Evolutionary conservation across 2,797 vertebrate species (phyloP), one percentile per base, ranked within the genome.

Genomic region (Sorex maritimensis): DNA sequence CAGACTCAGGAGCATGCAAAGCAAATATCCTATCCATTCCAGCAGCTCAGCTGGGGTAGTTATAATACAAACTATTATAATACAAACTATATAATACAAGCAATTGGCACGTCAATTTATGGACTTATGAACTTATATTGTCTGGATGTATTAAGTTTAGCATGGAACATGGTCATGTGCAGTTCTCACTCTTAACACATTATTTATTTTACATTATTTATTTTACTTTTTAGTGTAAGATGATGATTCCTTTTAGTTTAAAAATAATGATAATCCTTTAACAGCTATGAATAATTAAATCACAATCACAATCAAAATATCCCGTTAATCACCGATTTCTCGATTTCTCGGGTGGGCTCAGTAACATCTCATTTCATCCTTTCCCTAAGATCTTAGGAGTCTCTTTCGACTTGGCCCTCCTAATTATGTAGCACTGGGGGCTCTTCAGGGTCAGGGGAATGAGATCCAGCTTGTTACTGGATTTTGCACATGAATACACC

Each of bases 141-240:
- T 15, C 67, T 85, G 77, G 10, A 69, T 90, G 34, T 8, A 44
- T 69, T 34, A 1, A 65, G 6, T 90, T 85, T 6, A 73, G 5
- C 10, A 81, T 61, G n/a, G 10, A 89, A 9, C 4, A 34, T 21
- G 24, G 17, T 49, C 72, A 68, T 28, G 44, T 24, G 24, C 6
- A 49, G 55, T 68, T 86, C 41, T 82, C 85, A 13, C 24, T 72
- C 38, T 46, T 75, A 67, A 81, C 10, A 73, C 11, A 86, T 46
- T 91, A 81, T 14, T 84, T 84, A 44, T 58, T 21, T 58, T 21
- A 58, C 19, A 21, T 58, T 21, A 58, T 21, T 58, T 14, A 63
- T 68, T n/a, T 52, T 17, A 72, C 83, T 92, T 71, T 34, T 86
- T 26, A 71, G 26, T 61, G 21, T 52, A 93, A 77, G 88, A 28